Conservation (phyloP, 1,140 invertebrate species). For the Drosophila tropicalis region DNA sequence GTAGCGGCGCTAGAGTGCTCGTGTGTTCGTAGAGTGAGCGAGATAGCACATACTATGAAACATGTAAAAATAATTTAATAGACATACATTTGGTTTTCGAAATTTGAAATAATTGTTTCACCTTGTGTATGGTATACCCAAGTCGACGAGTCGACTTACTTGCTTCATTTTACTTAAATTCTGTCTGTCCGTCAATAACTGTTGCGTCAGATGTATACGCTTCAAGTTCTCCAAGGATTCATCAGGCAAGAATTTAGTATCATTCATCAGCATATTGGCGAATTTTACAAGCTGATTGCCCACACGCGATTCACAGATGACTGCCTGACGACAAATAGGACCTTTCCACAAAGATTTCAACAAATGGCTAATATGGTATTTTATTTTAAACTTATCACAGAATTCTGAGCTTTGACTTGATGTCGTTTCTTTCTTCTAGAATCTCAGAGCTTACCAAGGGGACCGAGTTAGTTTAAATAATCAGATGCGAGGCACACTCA, state of each 20-base stretch:
- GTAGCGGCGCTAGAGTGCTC: too few species aligned
- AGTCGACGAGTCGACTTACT: too few species aligned
- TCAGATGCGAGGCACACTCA: slow-evolving; percentile 94
- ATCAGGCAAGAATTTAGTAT: slow-evolving; percentile 98
- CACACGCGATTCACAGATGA: slow-evolving; percentile 92
- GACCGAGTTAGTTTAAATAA: slow-evolving; percentile 88
- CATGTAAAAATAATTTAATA: too few species aligned
- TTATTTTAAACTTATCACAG: slow-evolving; percentile 99
- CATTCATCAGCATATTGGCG: slow-evolving; percentile 99
- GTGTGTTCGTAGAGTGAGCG: too few species aligned
- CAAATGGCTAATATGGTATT: slow-evolving; percentile 98
- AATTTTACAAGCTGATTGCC: slow-evolving; percentile 98
- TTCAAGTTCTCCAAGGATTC: slow-evolving; percentile 98
- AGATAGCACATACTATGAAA: too few species aligned
- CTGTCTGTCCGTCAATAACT: slow-evolving; percentile 88
- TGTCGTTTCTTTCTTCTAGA: slow-evolving; percentile 99
- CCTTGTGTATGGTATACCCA: too few species aligned
- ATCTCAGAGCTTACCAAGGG: slow-evolving; percentile 95
- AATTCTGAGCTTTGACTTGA: slow-evolving; percentile 98
- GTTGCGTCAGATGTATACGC: slow-evolving; percentile 96
- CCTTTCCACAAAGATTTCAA: slow-evolving; percentile 94
- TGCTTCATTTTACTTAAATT: slow-evolving; percentile 88
- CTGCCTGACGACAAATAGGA: slow-evolving; percentile 86
- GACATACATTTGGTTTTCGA: too few species aligned
- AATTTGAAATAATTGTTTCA: too few species aligned